Evolutionary conservation across 1,140 invertebrate genomes (phyloP).

Genomic region (Aphelinus certus): DNA sequence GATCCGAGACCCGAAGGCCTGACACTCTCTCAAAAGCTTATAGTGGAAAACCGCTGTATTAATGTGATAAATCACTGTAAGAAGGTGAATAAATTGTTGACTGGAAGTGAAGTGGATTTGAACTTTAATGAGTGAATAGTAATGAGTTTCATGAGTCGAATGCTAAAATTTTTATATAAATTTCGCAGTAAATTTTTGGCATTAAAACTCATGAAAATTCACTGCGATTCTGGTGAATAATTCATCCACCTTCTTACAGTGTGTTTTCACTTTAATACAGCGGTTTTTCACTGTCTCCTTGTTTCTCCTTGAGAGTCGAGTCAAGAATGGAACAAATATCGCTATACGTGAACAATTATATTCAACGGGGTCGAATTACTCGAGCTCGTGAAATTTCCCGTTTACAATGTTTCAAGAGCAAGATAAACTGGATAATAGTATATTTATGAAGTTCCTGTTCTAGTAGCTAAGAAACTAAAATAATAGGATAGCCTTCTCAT

Average conservation of each 20-base stretch:
- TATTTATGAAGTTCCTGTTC: neutral
- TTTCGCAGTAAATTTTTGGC: no score
- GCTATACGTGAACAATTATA: slow-evolving; percentile 8
- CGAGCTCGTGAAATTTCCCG: slow-evolving; percentile 21
- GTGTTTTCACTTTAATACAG: no score
- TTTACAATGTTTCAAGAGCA: slow-evolving; percentile 18
- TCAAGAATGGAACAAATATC: neutral
- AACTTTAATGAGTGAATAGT: neutral
- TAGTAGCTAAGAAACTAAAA: no score
- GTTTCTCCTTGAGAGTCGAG: neutral
- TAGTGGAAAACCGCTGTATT: no score
- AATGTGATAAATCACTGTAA: neutral
- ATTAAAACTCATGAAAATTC: no score
- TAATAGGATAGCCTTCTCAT: no score
- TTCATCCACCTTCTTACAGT: neutral
- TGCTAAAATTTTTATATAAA: no score
- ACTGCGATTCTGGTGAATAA: neutral
- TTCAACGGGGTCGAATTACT: slow-evolving; percentile 26
- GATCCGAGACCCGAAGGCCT: no score
- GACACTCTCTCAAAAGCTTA: no score
- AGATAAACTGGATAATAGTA: slow-evolving; percentile 11
- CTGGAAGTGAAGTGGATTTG: neutral
- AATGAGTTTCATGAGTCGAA: neutral
- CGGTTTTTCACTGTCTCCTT: no score
- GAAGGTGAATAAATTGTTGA: neutral